A percentile compares a stretch with the other conserved stretches of the same genome.
Evolutionary conservation across 2,113 vertebrate species (phyloP).

Genomic region (Platycercus adscitus): DNA sequence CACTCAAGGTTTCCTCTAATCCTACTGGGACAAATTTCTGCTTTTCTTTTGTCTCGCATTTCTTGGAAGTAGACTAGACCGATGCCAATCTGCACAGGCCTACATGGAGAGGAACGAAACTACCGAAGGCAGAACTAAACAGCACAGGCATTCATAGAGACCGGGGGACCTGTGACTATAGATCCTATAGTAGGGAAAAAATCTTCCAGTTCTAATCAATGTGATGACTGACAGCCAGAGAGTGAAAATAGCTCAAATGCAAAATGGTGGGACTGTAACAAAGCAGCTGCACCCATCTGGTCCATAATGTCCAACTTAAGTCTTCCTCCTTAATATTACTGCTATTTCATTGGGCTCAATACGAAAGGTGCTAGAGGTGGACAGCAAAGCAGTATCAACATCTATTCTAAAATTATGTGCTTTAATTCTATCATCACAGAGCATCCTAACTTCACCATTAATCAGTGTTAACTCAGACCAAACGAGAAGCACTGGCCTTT

Average conservation of each 20-base stretch:
- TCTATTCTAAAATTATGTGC: neutral
- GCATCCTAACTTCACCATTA: neutral
- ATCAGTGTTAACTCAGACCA: neutral
- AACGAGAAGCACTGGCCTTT: neutral
- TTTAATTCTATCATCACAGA: neutral
- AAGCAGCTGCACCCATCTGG: constrained; percentile 1
- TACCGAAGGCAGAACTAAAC: neutral
- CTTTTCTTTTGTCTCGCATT: neutral
- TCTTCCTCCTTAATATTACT: neutral
- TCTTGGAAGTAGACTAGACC: constrained; percentile 7
- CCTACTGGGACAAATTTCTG: neutral
- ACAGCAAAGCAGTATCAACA: neutral
- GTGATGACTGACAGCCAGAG: neutral
- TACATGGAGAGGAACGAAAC: neutral
- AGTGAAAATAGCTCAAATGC: neutral
- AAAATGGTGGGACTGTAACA: neutral
- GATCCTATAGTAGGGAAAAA: neutral
- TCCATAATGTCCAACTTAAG: neutral
- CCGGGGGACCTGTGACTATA: accelerated
- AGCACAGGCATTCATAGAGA: neutral
- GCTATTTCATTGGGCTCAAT: neutral
- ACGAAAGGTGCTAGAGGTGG: neutral
- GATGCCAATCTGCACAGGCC: neutral
- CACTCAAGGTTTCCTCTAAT: constrained; percentile 22
- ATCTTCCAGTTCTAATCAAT: neutral